phyloP scores from a whole-genome alignment of 2,888 invertebrate genomes.

The Archaeoteleia sp. region DNA sequence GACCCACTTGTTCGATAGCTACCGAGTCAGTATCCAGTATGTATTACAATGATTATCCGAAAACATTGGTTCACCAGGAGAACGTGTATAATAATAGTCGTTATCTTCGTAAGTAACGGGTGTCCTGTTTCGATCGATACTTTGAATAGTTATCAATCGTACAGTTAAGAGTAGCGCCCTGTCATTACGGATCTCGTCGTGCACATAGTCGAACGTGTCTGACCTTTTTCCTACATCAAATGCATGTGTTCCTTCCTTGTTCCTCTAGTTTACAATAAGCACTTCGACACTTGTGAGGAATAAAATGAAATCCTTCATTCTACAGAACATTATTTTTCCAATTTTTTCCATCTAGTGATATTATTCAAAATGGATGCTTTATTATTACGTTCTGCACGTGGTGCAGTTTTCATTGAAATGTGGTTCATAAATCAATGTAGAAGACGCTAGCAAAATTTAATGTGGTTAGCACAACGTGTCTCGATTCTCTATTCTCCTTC shows the following conservation, averaged over 20 bases:
- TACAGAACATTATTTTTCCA: too few relatives aligned
- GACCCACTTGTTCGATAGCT: constrained; percentile 43
- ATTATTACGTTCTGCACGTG: too few relatives aligned
- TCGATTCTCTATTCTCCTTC: too few relatives aligned
- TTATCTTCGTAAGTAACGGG: constrained; percentile 69
- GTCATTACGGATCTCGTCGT: constrained; percentile 62
- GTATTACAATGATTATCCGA: constrained; percentile 55
- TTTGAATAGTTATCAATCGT: constrained; percentile 70
- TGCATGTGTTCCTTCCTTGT: not conserved
- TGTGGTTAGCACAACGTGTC: too few relatives aligned
- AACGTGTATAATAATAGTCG: constrained; percentile 67
- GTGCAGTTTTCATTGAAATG: too few relatives aligned
- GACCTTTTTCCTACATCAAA: not conserved
- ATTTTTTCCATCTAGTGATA: too few relatives aligned
- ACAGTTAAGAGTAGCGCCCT: constrained; percentile 58
- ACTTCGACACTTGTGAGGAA: too few relatives aligned
- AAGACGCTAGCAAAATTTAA: too few relatives aligned
- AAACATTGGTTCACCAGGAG: constrained; percentile 56
- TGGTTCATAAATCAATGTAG: too few relatives aligned
- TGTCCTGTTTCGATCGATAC: constrained; percentile 69
- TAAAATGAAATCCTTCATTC: too few relatives aligned
- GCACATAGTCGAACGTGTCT: constrained; percentile 1
- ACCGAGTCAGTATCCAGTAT: constrained; percentile 50
- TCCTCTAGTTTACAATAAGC: too few relatives aligned
- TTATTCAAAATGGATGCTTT: too few relatives aligned